Evolutionary conservation across 1,140 invertebrate genomes (phyloP).

Genomic region (Drosophila tristis): DNA sequence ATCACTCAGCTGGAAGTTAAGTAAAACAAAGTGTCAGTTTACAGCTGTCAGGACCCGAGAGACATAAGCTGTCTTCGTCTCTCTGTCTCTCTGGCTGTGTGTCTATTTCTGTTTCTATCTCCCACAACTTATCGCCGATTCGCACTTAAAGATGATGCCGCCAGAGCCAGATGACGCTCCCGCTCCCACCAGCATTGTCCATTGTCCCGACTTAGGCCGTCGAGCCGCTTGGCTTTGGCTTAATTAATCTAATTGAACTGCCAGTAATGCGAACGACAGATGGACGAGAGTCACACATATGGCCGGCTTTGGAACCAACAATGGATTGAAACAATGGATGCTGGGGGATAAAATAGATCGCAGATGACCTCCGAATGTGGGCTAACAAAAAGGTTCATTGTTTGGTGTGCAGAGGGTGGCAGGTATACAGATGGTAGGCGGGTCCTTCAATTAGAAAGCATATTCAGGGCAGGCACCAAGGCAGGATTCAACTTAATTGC

Average conservation of each 20-base stretch:
- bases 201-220: background rate
- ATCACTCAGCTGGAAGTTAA: conserved; percentile 34
- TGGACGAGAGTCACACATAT: conserved; percentile 27
- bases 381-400: conserved; percentile 38
- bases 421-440: too few relatives aligned
- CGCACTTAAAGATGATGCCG: conserved; percentile 8
- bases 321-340: conserved; percentile 40
- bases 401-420: conserved; percentile 1
- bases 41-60: conserved; percentile 39
- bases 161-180: conserved; percentile 20
- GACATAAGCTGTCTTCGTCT: conserved; percentile 14
- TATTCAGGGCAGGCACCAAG: too few relatives aligned
- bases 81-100: background rate
- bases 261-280: conserved; percentile 36
- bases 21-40: conserved; percentile 51
- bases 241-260: conserved; percentile 59
- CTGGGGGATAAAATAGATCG: conserved; percentile 14
- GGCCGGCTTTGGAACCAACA: conserved; percentile 32
- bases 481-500: too few relatives aligned
- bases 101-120: background rate
- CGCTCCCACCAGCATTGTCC: too few relatives aligned
- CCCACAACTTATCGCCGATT: conserved; percentile 26
- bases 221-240: conserved; percentile 8
- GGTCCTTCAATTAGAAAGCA: too few relatives aligned
- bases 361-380: conserved; percentile 21